Base-by-base conservation (phyloP, 2,888 invertebrate genomes). In the Drosophila borealis region DNA sequence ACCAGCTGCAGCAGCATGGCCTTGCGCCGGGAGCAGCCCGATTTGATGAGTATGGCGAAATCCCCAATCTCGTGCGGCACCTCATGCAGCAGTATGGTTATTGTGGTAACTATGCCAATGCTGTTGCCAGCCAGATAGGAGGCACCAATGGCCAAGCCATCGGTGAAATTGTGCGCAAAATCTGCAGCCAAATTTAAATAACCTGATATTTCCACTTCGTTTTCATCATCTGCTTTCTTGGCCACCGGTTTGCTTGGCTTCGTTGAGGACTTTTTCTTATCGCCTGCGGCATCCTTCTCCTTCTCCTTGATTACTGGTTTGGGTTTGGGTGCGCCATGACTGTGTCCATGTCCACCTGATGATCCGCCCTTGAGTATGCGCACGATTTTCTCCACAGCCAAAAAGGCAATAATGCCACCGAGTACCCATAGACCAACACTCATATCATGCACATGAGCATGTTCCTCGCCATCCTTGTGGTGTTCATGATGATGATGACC, bases 41-140 rank as follows among this genome's bases (percentile, higher is more conserved):
- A 98, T 92, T 99, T 98, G 62, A 99, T 96, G 60, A 99, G 94
- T 92, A 99, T 99, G 13, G 99, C 99, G 94, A 98, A 99, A 92
- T 99, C 99, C 41, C 99, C 99, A 91, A 99, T 99, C 93, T 99
- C 99, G 93, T 99, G 99, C 37, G 99, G 99, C 73, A 99, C 97
- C 94, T 99, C 99, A 92, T 99, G 99, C 48, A 99, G 93, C 56
- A 99, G 94, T 89, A 99, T 99, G 2, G 99, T 99, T 39, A 98
- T 93, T 29, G 99, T 99, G 14, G 99, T 99, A 13, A 99, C 94
- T 59, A 96, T 94, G 33, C 98, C 98, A 88, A 97, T 94, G 81
- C 94, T 96, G 84, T 96, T 95, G 11, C 99, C 98, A 66, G 98
- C 98, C 88, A 99, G 94, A 92, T 96, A 99, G 1, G 99, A 99